These are phyloP conservation scores for Plumapathes pennacea DNA, from an alignment of 92 coral and sea anemone species.

Conservation along the genomic window DNA sequence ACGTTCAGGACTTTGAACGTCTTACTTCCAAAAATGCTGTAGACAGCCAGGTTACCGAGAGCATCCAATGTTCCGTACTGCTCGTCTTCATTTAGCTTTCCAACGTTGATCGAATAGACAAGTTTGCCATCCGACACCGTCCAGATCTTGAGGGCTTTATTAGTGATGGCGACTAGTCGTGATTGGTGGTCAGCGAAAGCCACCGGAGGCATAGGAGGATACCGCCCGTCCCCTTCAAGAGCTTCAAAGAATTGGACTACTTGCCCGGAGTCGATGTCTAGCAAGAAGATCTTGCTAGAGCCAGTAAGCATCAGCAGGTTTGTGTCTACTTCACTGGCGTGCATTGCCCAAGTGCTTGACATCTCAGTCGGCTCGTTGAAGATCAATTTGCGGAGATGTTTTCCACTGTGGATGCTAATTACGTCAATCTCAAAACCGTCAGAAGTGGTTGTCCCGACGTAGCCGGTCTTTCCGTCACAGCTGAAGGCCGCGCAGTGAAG, in stretches of 20 bases:
- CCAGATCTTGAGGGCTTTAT: slow-evolving; percentile 73
- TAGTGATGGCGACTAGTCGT: slow-evolving; percentile 72
- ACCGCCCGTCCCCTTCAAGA: slow-evolving; percentile 63
- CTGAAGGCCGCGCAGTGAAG: slow-evolving; percentile 71
- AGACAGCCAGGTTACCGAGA: slow-evolving; percentile 44
- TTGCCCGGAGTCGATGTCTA: slow-evolving; percentile 69
- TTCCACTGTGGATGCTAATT: slow-evolving; percentile 65
- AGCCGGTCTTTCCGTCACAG: slow-evolving; percentile 71
- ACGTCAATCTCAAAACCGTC: slow-evolving; percentile 58
- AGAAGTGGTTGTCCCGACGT: slow-evolving; percentile 44
- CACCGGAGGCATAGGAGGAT: slow-evolving; percentile 66
- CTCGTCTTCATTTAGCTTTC: slow-evolving; percentile 49
- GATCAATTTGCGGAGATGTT: slow-evolving; percentile 60
- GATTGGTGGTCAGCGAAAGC: slow-evolving; percentile 72
- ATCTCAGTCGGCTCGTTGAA: slow-evolving; percentile 73
- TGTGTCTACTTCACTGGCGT: slow-evolving; percentile 40
- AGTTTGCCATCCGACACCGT: slow-evolving; percentile 48
- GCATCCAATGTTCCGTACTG: slow-evolving; percentile 66
- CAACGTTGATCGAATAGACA: slow-evolving; percentile 58
- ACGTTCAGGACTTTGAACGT: slow-evolving; percentile 52
- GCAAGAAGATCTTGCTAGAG: slow-evolving; percentile 65
- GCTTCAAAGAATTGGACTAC: slow-evolving; percentile 61
- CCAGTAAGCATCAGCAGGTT: slow-evolving; percentile 72
- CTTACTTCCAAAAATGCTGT: slow-evolving; percentile 44
- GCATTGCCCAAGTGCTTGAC: slow-evolving; percentile 53